Percentiles rank a stretch among this genome's conserved stretches.
Conservation (phyloP, 92 coral and sea anemone species). For the Micromussa lordhowensis region DNA sequence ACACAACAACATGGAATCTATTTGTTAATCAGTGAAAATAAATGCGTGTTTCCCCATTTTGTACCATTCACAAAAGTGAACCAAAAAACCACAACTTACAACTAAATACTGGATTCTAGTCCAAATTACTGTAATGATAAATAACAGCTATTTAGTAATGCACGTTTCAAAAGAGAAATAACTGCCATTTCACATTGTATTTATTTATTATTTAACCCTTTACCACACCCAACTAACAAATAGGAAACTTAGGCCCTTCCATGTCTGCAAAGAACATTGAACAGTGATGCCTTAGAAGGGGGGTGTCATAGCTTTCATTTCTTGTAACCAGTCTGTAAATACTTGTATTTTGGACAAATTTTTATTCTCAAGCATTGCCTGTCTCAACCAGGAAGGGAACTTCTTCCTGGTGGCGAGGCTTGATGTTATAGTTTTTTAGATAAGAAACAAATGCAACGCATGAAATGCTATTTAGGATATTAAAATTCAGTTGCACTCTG, state of each 20-base stretch:
- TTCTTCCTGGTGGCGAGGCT: background rate
- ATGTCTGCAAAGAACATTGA: background rate
- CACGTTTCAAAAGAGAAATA: background rate
- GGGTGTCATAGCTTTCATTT: background rate
- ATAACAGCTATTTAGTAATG: no score
- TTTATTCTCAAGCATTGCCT: background rate
- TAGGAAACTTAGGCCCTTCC: background rate
- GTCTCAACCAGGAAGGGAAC: background rate
- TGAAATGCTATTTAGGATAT: slow-evolving; percentile 38
- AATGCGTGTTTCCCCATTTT: no score
- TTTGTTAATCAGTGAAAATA: no score
- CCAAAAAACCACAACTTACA: no score
- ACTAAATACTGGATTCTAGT: no score
- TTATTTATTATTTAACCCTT: background rate
- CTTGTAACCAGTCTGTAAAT: slow-evolving; percentile 3
- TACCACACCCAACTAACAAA: background rate
- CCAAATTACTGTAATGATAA: no score
- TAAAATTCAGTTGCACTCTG: slow-evolving; percentile 39
- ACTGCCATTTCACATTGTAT: background rate
- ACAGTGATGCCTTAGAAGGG: background rate
- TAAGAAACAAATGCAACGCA: slow-evolving; percentile 12
- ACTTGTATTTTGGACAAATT: slow-evolving; percentile 9
- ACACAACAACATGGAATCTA: no score
- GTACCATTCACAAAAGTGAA: no score
- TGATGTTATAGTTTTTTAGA: background rate